Evolutionary conservation across 2,888 invertebrate genomes (phyloP), one percentile per base, ranked within the genome.

Genomic region (Protophormia terraenovae): DNA sequence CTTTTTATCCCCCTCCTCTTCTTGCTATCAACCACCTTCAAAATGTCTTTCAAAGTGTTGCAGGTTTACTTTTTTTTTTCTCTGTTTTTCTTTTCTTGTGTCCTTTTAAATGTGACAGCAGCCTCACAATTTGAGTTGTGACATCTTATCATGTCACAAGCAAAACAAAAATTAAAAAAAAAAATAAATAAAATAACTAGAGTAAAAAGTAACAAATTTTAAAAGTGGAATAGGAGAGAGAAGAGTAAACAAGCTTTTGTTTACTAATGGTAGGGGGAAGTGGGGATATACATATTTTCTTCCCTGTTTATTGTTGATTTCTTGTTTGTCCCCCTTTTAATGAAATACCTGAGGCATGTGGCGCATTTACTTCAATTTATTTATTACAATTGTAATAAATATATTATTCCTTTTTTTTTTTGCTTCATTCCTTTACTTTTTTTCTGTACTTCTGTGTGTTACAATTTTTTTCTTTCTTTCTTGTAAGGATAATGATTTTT

Each of bases 111-210:
- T 81, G 72, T 81, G 84, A 77, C 84, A 84, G 72, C 64, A 60
- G 64, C 77, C 53, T 80, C 64, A 60, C 58, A 78, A 58, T 72
- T 64, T 80, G 71, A 84, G 66, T 71, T 84, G 80, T 77, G 80
- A 81, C 84, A 84, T 84, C 77, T 84, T 84, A 84, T 84, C 84
- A 60, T 72, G 84, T 73, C 77, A 77, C 27, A 67, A 73, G 29
- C 16, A 64, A 16, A 53, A 19, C 12, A 27, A 27, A 19, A 66
- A 24, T 14, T 12, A 41, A n/a, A n/a, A n/a, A n/a, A n/a, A n/a
- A n/a, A n/a, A n/a, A 24, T 24, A 24, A 14, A n/a, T n/a, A 55
- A 3, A 7, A 12, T 35, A n/a, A 55, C 4, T 22, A 3, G 27
- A 4, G 14, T 12, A 47, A 35, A 60, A 38, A 58, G 58, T 22